Evolutionary conservation across 2,113 vertebrate genomes (phyloP), one percentile per base, ranked within the genome.

Genomic region (Gasterosteus aculeatus): DNA sequence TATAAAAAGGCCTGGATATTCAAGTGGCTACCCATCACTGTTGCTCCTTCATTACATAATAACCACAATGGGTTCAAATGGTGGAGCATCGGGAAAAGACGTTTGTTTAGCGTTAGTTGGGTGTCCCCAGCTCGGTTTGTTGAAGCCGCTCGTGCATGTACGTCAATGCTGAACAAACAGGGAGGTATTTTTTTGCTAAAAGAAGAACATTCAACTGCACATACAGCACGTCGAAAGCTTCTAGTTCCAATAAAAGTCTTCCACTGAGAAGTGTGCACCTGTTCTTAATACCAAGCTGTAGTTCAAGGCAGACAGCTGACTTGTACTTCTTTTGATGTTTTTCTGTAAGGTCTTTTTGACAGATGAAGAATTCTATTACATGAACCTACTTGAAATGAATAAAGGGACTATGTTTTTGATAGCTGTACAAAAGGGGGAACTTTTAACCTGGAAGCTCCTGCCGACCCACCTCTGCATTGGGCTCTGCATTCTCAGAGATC

Each of bases 401-500:
- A 1, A 38, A 26, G 33, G 33, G 33, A 35, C 33, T 35, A 35
- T 35, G 33, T 35, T 35, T 35, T 1, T 31, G 11, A 64, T 33
- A 65, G 39, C 38, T 42, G 7, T 62, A 18, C 10, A 16, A 39
- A 64, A 38, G n/a, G 26, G 41, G 3, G 0, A 15, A 19, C 31
- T 69, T 9, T 58, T 10, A 68, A 33, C 49, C 9, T 16, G 10
- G 3, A 54, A 44, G 31, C 14, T 44, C 10, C 1, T 18, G 35
- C 2, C 39, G 15, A 87, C 89, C 31, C 35, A 96, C 90, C 46
- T 94, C 93, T 0, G 95, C 92, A 80, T 95, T 90, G 0, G 95
- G 76, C 35, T 95, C 93, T 14, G 87, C 93, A 41, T 86, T 95
- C 76, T 97, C 96, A 12, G 95, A 94, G 53, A 97, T 77, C 46